phyloP scores from a whole-genome alignment of 2,888 invertebrate genomes.

The Caenorhabditis imperialis region DNA sequence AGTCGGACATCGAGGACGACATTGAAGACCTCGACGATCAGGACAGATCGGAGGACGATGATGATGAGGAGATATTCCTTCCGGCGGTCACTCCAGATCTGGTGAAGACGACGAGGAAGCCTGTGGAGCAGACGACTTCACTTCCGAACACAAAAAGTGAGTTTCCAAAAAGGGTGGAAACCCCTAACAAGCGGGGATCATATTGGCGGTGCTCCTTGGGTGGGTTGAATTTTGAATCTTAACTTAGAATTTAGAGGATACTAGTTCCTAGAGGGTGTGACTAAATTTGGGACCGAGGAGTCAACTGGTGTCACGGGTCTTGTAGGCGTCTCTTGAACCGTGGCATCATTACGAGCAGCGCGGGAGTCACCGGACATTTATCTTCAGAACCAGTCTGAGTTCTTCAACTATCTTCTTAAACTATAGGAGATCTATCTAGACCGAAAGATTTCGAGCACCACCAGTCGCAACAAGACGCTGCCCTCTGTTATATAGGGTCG shows the following conservation, averaged over 20 bases:
- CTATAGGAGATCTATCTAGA: slow-evolving; percentile 24
- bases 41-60: slow-evolving; percentile 61
- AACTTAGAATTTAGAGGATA: neutral
- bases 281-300: neutral
- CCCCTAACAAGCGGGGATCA: slow-evolving; percentile 12
- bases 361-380: slow-evolving; percentile 14
- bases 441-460: slow-evolving; percentile 18
- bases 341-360: slow-evolving; percentile 14
- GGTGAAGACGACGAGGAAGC: slow-evolving; percentile 62
- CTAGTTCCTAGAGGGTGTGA: no score
- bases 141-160: slow-evolving; percentile 50
- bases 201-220: slow-evolving; percentile 12
- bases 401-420: slow-evolving; percentile 7
- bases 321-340: slow-evolving; percentile 14
- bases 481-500: neutral
- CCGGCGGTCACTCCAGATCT: slow-evolving; percentile 73
- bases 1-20: slow-evolving; percentile 61
- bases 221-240: slow-evolving; percentile 5
- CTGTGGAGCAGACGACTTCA: slow-evolving; percentile 48
- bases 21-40: slow-evolving; percentile 65
- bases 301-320: neutral
- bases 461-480: neutral
- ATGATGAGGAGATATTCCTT: slow-evolving; percentile 63
- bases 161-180: slow-evolving; percentile 2
- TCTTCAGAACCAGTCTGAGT: slow-evolving; percentile 7